Percentiles rank a stretch among this genome's conserved stretches.
Conservation (phyloP, 2,888 invertebrate species). For the Hedychridium roseum region DNA sequence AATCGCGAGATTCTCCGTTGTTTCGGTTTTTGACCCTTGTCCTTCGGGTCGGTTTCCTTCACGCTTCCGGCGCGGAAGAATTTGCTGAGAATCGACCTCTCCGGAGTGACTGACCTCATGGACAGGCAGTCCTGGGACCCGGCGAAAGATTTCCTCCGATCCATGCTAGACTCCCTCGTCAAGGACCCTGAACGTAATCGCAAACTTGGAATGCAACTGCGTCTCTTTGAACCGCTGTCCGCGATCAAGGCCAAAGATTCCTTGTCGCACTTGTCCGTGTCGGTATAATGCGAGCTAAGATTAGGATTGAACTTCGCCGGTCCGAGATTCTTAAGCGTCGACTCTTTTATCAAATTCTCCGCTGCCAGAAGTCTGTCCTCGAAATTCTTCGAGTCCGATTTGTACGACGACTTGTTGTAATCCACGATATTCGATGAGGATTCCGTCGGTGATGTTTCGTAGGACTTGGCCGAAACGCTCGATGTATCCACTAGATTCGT, state of each 20-base stretch:
- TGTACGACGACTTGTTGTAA: constrained; percentile 31
- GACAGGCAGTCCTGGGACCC: constrained; percentile 33
- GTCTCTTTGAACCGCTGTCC: constrained; percentile 43
- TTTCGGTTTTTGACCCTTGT: constrained; percentile 49
- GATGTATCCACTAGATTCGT: constrained; percentile 38
- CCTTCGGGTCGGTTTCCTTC: constrained; percentile 30
- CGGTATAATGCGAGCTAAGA: constrained; percentile 46
- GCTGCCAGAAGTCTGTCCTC: constrained; percentile 55
- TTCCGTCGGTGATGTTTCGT: constrained; percentile 53
- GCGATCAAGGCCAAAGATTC: constrained; percentile 43
- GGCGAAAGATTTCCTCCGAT: constrained; percentile 31
- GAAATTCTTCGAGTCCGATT: constrained; percentile 45
- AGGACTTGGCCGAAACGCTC: constrained; percentile 44
- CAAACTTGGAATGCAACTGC: constrained; percentile 55
- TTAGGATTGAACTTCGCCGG: constrained; percentile 43
- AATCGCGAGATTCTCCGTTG: constrained; percentile 77
- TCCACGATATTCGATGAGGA: constrained; percentile 48
- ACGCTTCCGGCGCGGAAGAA: constrained; percentile 65
- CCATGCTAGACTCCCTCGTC: constrained; percentile 41
- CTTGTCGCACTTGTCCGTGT: constrained; percentile 54
- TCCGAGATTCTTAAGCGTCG: constrained; percentile 51
- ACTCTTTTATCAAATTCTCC: constrained; percentile 58
- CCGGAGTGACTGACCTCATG: constrained; percentile 53
- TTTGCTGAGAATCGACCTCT: constrained; percentile 69
- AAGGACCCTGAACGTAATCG: constrained; percentile 53